Base-by-base conservation (phyloP, 2,888 invertebrate species). In the Dryococelus australis region DNA sequence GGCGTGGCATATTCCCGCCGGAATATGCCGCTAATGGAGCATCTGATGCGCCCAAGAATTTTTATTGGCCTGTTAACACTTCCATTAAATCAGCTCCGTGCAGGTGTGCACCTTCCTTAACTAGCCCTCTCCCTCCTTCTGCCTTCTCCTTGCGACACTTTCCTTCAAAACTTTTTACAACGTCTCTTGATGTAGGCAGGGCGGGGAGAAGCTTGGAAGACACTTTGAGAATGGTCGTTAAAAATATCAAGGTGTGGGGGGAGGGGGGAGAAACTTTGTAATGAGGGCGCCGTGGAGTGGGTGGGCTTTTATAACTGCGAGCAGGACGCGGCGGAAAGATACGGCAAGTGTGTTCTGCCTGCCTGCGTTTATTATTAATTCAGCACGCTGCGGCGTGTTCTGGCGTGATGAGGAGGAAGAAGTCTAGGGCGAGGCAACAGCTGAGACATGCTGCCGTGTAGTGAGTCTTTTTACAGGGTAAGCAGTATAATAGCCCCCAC, bases 191-290 rank as follows among this genome's bases (percentile, higher is more conserved):
- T 5, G 65, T 12, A 5, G 65, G 24, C 10, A 20, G 65, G 16
- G 65, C 16, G 65, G 16, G 8, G 20, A 24, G 65, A 16, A 5
- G 5, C 65, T 65, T 20, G 24, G 47, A 13, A 20, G 65, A 20
- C 65, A 24, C 65, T 65, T 65, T 65, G 65, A 65, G 65, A 65
- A 65, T 20, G 65, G 65, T 65, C 65, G 65, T 65, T 65, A 65
- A 65, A 65, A 65, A 65, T 20, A 9, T 20, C 20, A 6, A 6
- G 65, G 65, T 13, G 65, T 12, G 65, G 24, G 65, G 20, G 65
- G 65, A 16, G 6, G 24, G 65, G 24, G 65, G 16, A 20, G 65
- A 24, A 65, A 65, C 65, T 65, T 65, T 65, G 65, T 65, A 65
- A 65, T 65, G 65, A 65, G n/a, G 65, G 65, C 65, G 24, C 5